Evolutionary conservation across 35 echinoderm and acorn worm species (phyloP), one percentile per base, ranked within the genome.

Genomic region (Antedon bifida): DNA sequence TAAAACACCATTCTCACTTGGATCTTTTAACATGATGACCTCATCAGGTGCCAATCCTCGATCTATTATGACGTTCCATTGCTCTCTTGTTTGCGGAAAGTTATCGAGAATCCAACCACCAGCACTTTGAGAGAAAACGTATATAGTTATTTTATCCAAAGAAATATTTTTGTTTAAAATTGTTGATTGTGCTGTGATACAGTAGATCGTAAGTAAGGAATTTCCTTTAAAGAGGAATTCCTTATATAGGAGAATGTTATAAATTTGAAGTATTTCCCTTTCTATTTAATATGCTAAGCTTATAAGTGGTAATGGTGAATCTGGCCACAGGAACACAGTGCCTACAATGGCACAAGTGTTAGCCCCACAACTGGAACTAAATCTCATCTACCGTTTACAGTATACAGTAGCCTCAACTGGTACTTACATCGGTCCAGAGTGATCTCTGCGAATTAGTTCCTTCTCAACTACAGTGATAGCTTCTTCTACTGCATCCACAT

Each of bases 31-130:
- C 77, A 73, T 90, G 42, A 99, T 86, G 84, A 99, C 90, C 77
- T 99, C 95, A 81, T 99, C 95, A 33, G 95, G 95, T 7, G 90
- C 87, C 0, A 99, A 88, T 46, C 95, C 91, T 26, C 91, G 81
- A 34, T 99, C 95, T 51, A 99, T 90, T 46, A 99, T 78, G 11
- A 90, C 85, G 16, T 86, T 99, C 91, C 91, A 92, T 85, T 99
- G 95, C 23, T 99, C 95, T 26, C 95, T 82, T 32, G 95, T 86
- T n/a, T 87, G 85, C 33, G 95, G 95, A 34, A 99, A 99, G 56
- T 99, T 99, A 42, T 99, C 95, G 14, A 99, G 39, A 55, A 99
- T 87, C 95, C 95, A 99, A 31, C 95, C 95, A 86, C 95, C 95
- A 83, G 90, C 95, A 78, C 95, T 99, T 82, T 30, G 8, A 34